These are phyloP conservation scores for Gymnoscopelus braueri DNA, from an alignment of 2,797 vertebrate species.

Conservation along the genomic window DNA sequence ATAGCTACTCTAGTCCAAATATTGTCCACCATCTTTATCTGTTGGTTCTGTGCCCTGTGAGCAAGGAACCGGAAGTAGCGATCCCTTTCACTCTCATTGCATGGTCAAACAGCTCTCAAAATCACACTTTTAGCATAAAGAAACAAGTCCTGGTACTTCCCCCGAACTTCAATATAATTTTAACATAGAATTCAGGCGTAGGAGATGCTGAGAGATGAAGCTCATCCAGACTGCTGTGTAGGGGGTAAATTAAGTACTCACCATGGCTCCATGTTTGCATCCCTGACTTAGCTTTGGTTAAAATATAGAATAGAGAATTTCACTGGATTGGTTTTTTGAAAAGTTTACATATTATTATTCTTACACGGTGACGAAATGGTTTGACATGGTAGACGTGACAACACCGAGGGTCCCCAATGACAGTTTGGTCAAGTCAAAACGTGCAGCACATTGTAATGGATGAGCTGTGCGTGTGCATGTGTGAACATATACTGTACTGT, in stretches of 20 bases:
- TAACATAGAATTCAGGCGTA: neutral
- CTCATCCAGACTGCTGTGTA: constrained; percentile 72
- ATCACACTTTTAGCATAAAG: too few relatives aligned
- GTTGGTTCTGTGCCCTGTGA: too few relatives aligned
- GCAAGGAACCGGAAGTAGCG: too few relatives aligned
- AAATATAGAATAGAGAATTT: constrained; percentile 88
- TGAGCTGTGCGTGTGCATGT: constrained; percentile 13
- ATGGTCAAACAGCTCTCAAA: too few relatives aligned
- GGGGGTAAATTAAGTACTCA: constrained; percentile 81
- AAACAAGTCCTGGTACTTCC: too few relatives aligned
- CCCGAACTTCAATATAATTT: too few relatives aligned
- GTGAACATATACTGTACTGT: constrained; percentile 42
- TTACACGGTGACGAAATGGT: constrained; percentile 66
- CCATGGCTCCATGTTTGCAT: constrained; percentile 89
- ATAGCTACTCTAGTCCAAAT: too few relatives aligned
- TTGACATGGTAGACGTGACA: constrained; percentile 70
- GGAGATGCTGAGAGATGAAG: constrained; percentile 21
- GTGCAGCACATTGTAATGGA: constrained; percentile 49
- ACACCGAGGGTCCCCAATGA: constrained; percentile 62
- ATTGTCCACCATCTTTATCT: too few relatives aligned
- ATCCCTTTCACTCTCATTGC: too few relatives aligned
- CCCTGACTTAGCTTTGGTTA: constrained; percentile 89
- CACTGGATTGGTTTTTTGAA: constrained; percentile 74
- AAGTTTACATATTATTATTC: constrained; percentile 9
- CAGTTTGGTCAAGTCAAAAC: constrained; percentile 50